These are phyloP conservation scores for Passerina amoena DNA, from an alignment of 2,113 vertebrate species.

Conservation along the genomic window DNA sequence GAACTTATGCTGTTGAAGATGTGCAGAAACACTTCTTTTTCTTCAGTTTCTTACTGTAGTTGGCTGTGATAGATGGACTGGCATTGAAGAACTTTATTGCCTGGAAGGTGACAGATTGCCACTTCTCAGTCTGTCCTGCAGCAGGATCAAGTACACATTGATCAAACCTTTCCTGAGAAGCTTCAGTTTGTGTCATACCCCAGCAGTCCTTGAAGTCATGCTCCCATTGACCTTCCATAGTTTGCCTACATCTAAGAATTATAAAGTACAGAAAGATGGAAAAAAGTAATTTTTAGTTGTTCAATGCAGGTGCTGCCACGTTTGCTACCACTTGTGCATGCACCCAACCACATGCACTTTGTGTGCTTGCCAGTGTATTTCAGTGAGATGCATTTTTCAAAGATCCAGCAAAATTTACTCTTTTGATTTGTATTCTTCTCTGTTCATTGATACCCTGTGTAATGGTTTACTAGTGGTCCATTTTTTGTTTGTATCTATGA, in stretches of 20 bases:
- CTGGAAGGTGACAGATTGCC: background rate
- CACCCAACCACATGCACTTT: background rate
- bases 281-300: background rate
- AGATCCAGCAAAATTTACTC: background rate
- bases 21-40: background rate
- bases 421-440: background rate
- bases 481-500: background rate
- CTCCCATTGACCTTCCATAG: background rate
- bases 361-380: background rate
- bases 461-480: background rate
- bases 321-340: rapidly evolving
- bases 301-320: rapidly evolving
- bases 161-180: background rate
- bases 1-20: background rate
- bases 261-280: background rate
- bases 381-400: background rate
- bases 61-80: background rate
- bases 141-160: background rate
- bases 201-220: background rate
- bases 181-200: background rate
- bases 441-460: background rate
- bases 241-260: background rate
- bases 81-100: background rate
- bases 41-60: background rate
- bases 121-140: background rate